A percentile compares a stretch with the other conserved stretches of the same genome.
phyloP scores from a whole-genome alignment of 2,888 invertebrate species.

The Cantharis nigra region DNA sequence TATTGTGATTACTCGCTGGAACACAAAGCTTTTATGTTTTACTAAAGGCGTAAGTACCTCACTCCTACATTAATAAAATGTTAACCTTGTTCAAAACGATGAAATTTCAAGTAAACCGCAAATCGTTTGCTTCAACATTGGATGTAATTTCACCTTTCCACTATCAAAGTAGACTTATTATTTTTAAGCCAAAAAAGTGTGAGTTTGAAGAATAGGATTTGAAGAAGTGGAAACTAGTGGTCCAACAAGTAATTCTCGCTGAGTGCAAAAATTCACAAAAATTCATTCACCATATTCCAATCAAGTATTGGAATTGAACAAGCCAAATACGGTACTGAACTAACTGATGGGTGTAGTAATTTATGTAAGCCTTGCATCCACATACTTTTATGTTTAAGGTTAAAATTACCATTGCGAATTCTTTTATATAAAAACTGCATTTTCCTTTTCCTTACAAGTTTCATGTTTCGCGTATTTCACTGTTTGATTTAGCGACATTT shows the following conservation, averaged over 20 bases:
- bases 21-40: background rate
- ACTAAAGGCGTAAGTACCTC: background rate
- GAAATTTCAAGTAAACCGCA: background rate
- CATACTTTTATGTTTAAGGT: background rate
- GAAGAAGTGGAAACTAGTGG: too few species aligned
- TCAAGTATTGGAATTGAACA: background rate
- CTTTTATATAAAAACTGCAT: background rate
- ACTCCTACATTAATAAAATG: background rate
- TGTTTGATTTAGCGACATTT: background rate
- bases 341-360: background rate
- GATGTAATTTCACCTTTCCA: background rate
- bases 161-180: too few species aligned
- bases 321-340: background rate
- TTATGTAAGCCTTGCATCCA: background rate
- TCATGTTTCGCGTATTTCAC: background rate
- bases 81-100: background rate
- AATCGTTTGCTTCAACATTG: background rate
- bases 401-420: background rate
- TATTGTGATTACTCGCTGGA: background rate
- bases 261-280: background rate
- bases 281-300: background rate
- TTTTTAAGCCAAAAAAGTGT: background rate
- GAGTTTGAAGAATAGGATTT: too few species aligned
- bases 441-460: background rate
- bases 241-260: background rate